Evolutionary conservation across 2,113 vertebrate genomes (phyloP).

Genomic region (Sminthopsis crassicaudata): DNA sequence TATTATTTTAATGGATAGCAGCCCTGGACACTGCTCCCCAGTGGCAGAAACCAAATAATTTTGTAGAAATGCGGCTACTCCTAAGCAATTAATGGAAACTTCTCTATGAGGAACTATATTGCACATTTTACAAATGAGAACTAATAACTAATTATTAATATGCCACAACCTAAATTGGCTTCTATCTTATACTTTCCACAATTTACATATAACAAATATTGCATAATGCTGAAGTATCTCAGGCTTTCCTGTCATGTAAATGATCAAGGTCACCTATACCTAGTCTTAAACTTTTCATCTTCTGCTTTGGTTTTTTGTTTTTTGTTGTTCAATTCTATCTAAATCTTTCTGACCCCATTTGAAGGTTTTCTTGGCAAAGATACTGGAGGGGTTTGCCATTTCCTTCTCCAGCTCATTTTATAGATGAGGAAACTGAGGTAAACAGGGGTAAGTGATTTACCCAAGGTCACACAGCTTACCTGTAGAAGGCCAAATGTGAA

Average conservation of each 20-base stretch:
- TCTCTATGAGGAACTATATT: background rate
- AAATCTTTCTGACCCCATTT: background rate
- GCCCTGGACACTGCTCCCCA: background rate
- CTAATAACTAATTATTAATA: background rate
- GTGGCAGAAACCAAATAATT: background rate
- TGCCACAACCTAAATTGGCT: background rate
- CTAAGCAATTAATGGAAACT: background rate
- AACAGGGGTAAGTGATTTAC: background rate
- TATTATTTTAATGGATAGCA: background rate
- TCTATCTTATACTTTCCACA: background rate
- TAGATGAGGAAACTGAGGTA: background rate
- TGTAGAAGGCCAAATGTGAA: background rate
- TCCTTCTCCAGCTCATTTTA: background rate
- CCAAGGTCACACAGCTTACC: background rate
- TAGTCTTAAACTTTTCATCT: background rate
- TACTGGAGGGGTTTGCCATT: background rate
- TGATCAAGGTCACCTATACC: background rate
- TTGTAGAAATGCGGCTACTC: background rate
- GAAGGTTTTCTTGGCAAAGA: background rate
- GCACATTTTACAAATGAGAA: background rate
- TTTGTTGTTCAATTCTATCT: background rate
- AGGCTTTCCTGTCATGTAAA: background rate
- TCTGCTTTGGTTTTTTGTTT: background rate
- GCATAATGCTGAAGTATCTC: background rate
- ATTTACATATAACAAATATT: background rate